Base-by-base conservation (phyloP, 2,888 invertebrate genomes). In the Dasysyrphus tricinctus region DNA sequence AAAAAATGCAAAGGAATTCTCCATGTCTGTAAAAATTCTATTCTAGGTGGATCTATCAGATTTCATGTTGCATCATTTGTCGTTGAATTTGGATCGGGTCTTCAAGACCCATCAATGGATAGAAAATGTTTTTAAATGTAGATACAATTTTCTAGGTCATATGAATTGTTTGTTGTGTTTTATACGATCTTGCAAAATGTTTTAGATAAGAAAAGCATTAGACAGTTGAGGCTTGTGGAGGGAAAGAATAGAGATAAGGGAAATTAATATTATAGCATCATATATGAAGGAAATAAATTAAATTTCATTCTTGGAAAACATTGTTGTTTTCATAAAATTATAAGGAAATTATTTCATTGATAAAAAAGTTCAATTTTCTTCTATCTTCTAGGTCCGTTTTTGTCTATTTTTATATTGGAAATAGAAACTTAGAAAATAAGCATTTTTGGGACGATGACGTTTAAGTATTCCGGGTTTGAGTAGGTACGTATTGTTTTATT, bases 11-110 rank as follows among this genome's bases (percentile, higher is more conserved):
- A 24, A 59, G 54, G 72, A 76, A 72, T 80, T 72, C 75, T 59
- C 16, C 34, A 34, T 24, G 42, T 78, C 16, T 72, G 75, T 80
- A 37, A 67, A 37, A 47, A 54, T 80, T 24, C 24, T 80, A 67
- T 80, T 69, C 67, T 77, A 69, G 72, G 39, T 54, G 76, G 76
- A 69, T 80, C 80, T 85, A 85, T 80, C 76, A 16, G 73, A 77
- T 85, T 85, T 65, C 84, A 76, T 84, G 84, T 80, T 80, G 84
- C 76, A 80, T 69, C 54, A 54, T 83, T 79, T 75, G 83, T 79
- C 63, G 79, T 67, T 61, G 61, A 61, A 42, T 61, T 61, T 7
- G 24, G 4, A 42, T 76, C 42, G 32, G 65, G 24, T 70, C 47
- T 19, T 34, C 37, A 9, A 49, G 51, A 37, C 16, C 57, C 70